Percentiles rank a stretch among this genome's conserved stretches.
phyloP scores from a whole-genome alignment of 2,888 invertebrate genomes.

The Agonopterix heracliana region DNA sequence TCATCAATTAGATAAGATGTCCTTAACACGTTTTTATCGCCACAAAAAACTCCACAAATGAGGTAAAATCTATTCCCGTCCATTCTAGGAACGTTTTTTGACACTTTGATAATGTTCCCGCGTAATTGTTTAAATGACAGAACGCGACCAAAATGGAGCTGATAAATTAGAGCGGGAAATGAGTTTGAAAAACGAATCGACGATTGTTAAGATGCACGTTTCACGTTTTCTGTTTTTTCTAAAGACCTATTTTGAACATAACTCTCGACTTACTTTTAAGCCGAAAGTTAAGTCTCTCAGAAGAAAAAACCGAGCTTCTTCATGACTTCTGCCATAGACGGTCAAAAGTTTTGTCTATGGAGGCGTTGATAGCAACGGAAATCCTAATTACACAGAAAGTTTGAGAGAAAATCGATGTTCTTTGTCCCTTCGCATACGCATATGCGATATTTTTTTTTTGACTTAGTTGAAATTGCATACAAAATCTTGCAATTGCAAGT shows the following conservation, averaged over 20 bases:
- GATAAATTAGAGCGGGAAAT: slow-evolving; percentile 49
- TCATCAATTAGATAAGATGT: background rate
- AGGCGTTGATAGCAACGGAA: too few species aligned
- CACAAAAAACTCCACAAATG: slow-evolving; percentile 1
- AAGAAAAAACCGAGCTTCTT: too few species aligned
- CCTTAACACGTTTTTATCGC: background rate
- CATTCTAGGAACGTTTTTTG: slow-evolving; percentile 26
- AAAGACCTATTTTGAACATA: slow-evolving; percentile 28
- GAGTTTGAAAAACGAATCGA: slow-evolving; percentile 46
- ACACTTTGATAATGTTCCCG: slow-evolving; percentile 58
- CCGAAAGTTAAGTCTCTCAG: too few species aligned
- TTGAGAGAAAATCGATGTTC: too few species aligned
- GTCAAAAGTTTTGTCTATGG: too few species aligned
- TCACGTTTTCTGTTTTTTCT: slow-evolving; percentile 25
- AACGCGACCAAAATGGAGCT: slow-evolving; percentile 42
- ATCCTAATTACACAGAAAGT: too few species aligned
- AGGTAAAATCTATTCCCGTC: slow-evolving; percentile 12
- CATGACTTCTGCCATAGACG: too few species aligned
- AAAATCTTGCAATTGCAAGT: too few species aligned
- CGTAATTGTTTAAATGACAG: slow-evolving; percentile 70
- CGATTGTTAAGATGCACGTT: slow-evolving; percentile 42
- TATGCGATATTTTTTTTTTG: too few species aligned
- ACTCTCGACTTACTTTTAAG: background rate
- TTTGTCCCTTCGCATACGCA: too few species aligned
- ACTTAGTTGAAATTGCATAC: too few species aligned